Evolutionary conservation across 2,113 vertebrate genomes (phyloP), one percentile per base, ranked within the genome.

Genomic region (Colossoma macropomum): DNA sequence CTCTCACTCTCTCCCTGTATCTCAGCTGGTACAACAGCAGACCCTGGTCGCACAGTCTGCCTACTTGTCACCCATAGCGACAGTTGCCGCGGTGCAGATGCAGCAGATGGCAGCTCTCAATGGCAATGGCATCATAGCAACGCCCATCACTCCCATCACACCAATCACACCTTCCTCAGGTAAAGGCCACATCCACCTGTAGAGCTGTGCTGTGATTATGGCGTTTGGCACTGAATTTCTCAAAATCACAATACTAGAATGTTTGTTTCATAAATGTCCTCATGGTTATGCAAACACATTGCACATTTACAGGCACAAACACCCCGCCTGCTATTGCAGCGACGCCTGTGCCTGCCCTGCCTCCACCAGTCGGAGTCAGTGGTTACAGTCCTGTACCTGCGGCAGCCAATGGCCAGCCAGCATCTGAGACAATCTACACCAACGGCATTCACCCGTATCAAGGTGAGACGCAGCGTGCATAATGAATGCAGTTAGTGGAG

Each of bases 11-110:
- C 16, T 45, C 83, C 28, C 7, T 41, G 30, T 69, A 41, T 30
- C 5, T 7, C 92, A 98, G 97, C 87, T 97, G 91, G 96, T 97
- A 94, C 97, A 98, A 93, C 97, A 97, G 93, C 97, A 97, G 93
- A 96, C 96, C 50, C 92, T 97, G 91, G 95, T 96, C 75, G 96
- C 97, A 10, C 96, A 97, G 93, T 96, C 95, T 50, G 95, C 96
- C 89, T 97, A 98, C 94, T 95, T 98, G 90, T 97, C 96, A 89
- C 97, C 96, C 84, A 96, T 97, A 90, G 95, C 96, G 88, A 96
- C 96, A 80, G 95, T 97, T 91, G 96, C 96, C 11, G 95, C 96
- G 0, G 95, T 97, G 82, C 96, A 97, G 93, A 97, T 97, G 96
- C 96, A 97, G 90, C 97, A 97, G 90, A 95, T 97, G 92, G 96